phyloP scores from a whole-genome alignment of 2,797 vertebrate species.

The Lemur catta region DNA sequence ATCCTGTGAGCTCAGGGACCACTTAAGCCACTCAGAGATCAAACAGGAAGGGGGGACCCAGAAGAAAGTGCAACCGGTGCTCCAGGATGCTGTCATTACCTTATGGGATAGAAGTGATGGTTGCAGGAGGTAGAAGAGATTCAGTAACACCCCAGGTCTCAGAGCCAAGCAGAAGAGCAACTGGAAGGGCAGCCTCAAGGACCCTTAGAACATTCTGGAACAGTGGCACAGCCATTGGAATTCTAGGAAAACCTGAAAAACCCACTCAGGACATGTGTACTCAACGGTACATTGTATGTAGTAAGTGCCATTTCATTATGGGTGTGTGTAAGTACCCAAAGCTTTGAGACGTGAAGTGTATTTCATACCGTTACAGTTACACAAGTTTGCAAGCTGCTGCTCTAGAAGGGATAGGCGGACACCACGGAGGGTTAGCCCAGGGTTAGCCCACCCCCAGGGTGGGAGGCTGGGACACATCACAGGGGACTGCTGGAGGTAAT shows the following conservation, averaged over 20 bases:
- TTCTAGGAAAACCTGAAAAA: background rate
- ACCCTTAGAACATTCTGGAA: background rate
- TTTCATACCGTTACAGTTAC: background rate
- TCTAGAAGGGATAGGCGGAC: background rate
- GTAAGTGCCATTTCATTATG: background rate
- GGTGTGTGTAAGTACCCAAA: background rate
- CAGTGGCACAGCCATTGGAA: background rate
- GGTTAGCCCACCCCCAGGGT: background rate
- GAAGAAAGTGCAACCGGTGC: background rate
- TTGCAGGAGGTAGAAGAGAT: background rate
- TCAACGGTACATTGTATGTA: fast-evolving
- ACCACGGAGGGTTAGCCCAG: background rate
- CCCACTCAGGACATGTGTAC: background rate
- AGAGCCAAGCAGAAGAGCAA: background rate
- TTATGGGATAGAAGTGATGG: background rate
- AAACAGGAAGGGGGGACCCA: background rate
- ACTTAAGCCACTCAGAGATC: background rate
- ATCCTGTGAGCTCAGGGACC: background rate
- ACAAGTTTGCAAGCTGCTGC: background rate
- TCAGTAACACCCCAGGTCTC: background rate
- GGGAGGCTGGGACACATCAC: background rate
- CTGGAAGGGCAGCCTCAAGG: background rate
- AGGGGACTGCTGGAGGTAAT: background rate
- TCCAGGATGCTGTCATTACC: background rate
- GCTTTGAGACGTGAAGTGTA: background rate